Conservation (phyloP, 2,113 vertebrate species). For the Hemiscyllium ocellatum region DNA sequence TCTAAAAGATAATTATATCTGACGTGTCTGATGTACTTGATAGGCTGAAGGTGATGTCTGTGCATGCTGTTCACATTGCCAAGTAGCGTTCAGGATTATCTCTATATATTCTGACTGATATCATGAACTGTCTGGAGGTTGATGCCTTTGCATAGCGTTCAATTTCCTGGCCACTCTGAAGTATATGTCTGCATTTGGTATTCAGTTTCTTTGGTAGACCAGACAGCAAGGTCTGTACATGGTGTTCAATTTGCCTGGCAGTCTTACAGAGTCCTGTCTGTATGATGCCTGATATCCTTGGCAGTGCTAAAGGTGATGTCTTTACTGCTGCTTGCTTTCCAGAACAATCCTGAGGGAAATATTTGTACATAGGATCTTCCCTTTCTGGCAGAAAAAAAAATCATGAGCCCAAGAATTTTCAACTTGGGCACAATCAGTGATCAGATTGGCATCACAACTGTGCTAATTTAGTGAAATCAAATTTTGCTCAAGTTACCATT, state of each 20-base stretch:
- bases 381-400: background rate
- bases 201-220: background rate
- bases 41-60: background rate
- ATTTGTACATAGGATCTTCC: background rate
- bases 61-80: background rate
- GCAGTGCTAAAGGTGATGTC: background rate
- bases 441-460: background rate
- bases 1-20: background rate
- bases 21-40: background rate
- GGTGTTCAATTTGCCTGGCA: background rate
- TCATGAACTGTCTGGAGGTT: background rate
- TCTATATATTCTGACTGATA: background rate
- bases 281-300: background rate
- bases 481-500: background rate
- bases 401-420: background rate
- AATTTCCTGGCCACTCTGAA: background rate
- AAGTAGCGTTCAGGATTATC: background rate
- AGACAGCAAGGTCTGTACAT: background rate
- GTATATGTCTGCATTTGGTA: background rate
- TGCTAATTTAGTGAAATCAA: background rate
- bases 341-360: background rate
- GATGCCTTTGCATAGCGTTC: background rate
- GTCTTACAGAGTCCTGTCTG: background rate
- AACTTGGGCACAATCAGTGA: background rate
- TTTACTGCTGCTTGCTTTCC: background rate